These are phyloP conservation scores for Dendroctonus ponderosae DNA, from an alignment of 1,140 invertebrate genomes.

Conservation along the genomic window DNA sequence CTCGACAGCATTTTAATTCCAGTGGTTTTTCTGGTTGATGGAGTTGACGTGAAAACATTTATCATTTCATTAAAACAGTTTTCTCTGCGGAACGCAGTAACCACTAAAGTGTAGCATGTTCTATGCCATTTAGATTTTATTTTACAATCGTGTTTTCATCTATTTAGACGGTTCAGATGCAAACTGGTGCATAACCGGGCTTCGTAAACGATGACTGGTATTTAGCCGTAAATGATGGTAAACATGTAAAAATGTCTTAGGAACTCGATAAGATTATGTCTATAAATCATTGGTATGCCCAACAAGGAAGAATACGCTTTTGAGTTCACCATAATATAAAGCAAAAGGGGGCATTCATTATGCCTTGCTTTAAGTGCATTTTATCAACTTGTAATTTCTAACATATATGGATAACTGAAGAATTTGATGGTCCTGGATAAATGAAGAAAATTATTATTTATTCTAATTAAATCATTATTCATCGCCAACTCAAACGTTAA, in stretches of 20 bases:
- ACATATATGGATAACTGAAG: no score
- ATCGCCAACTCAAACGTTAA: no score
- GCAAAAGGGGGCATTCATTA: no score
- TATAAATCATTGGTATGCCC: no score
- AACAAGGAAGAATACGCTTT: no score
- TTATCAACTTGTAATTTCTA: no score
- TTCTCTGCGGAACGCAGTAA: conserved; percentile 1
- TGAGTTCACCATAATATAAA: no score
- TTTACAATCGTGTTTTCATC: conserved; percentile 20
- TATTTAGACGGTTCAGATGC: conserved; percentile 14
- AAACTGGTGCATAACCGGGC: conserved; percentile 23
- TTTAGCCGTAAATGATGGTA: background rate
- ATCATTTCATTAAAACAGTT: conserved; percentile 23
- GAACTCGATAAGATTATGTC: no score
- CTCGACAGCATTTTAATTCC: background rate
- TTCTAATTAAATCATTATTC: no score
- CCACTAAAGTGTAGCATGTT: conserved; percentile 17
- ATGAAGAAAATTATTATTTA: no score
- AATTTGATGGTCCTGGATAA: no score
- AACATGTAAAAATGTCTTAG: conserved; percentile 13
- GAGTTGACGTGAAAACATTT: conserved; percentile 4
- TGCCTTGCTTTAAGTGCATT: no score
- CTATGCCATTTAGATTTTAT: conserved; percentile 19
- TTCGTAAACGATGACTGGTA: conserved; percentile 14
- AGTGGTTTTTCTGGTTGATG: conserved; percentile 17